These are phyloP conservation scores for Hypothenemus hampei DNA, from an alignment of 1,140 invertebrate genomes.

Conservation along the genomic window DNA sequence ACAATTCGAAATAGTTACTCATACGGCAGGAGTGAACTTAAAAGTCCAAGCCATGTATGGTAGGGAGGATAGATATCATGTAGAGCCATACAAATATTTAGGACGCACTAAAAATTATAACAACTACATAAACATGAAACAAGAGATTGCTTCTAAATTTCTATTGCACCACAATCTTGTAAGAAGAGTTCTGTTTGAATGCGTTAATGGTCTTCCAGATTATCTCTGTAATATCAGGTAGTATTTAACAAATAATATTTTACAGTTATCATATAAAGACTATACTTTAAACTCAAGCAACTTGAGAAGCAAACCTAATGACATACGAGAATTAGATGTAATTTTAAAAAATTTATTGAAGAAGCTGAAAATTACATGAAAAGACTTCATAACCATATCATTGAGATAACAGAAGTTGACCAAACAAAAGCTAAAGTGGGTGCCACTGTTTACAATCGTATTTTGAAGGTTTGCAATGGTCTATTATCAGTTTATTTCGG, in stretches of 20 bases:
- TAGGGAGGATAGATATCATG: slow-evolving; percentile 17
- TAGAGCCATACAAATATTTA: slow-evolving; percentile 49
- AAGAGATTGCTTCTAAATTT: slow-evolving; percentile 50
- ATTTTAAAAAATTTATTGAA: slow-evolving; percentile 47
- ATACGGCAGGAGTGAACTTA: slow-evolving; percentile 33
- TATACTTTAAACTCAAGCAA: slow-evolving; percentile 26
- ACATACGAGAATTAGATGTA: slow-evolving; percentile 46
- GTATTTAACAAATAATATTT: no score
- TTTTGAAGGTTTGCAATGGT: slow-evolving; percentile 44
- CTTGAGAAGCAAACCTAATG: slow-evolving; percentile 48
- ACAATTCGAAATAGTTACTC: slow-evolving; percentile 29
- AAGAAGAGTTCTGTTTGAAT: slow-evolving; percentile 53
- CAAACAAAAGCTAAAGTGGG: slow-evolving; percentile 46
- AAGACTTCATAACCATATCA: slow-evolving; percentile 44
- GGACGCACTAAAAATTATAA: slow-evolving; percentile 56
- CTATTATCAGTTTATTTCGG: slow-evolving; percentile 52
- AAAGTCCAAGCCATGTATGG: slow-evolving; percentile 29
- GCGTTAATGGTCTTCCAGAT: slow-evolving; percentile 51
- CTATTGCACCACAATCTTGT: slow-evolving; percentile 60
- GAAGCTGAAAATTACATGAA: slow-evolving; percentile 47
- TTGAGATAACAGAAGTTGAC: slow-evolving; percentile 43
- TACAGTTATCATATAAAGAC: no score
- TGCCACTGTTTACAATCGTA: slow-evolving; percentile 21
- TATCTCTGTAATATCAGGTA: slow-evolving; percentile 50
- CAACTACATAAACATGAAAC: slow-evolving; percentile 53